Percentiles rank a stretch among this genome's conserved stretches.
Conservation (phyloP, 1,140 invertebrate genomes). For the Megalonaias nervosa region DNA sequence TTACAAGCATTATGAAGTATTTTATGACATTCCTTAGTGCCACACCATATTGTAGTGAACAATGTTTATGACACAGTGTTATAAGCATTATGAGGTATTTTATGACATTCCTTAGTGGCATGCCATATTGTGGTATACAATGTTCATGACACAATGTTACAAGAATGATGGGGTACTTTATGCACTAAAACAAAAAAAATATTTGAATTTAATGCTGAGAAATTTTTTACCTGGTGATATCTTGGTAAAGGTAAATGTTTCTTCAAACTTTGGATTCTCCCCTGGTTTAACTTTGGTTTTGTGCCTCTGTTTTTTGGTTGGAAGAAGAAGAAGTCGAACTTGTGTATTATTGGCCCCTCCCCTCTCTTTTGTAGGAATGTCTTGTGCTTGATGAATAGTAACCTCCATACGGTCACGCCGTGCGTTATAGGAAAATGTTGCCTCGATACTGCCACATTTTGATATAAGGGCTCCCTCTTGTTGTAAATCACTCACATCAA, state of each 20-base stretch:
- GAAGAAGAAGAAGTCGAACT: constrained; percentile 88
- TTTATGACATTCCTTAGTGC: too few relatives aligned
- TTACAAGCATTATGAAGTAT: too few relatives aligned
- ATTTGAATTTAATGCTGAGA: too few relatives aligned
- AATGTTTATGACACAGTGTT: too few relatives aligned
- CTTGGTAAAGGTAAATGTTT: constrained; percentile 91
- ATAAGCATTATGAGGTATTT: too few relatives aligned
- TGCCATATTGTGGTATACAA: too few relatives aligned
- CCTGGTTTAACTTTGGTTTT: constrained; percentile 93
- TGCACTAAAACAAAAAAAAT: too few relatives aligned
- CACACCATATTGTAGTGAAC: too few relatives aligned
- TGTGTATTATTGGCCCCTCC: constrained; percentile 86
- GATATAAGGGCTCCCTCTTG: constrained; percentile 69
- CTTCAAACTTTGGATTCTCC: constrained; percentile 91
- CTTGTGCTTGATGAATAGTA: constrained; percentile 88
- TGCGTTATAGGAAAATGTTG: constrained; percentile 90
- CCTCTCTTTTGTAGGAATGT: constrained; percentile 82
- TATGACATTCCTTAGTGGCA: too few relatives aligned
- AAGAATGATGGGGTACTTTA: too few relatives aligned
- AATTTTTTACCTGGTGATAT: constrained; percentile 84
- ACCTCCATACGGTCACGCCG: constrained; percentile 91
- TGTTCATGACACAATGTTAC: too few relatives aligned
- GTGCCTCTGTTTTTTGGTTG: constrained; percentile 92
- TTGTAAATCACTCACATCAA: constrained; percentile 73
- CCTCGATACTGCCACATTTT: constrained; percentile 85